These are phyloP conservation scores for Corvus hawaiiensis DNA, from an alignment of 2,113 vertebrate genomes.

Conservation along the genomic window DNA sequence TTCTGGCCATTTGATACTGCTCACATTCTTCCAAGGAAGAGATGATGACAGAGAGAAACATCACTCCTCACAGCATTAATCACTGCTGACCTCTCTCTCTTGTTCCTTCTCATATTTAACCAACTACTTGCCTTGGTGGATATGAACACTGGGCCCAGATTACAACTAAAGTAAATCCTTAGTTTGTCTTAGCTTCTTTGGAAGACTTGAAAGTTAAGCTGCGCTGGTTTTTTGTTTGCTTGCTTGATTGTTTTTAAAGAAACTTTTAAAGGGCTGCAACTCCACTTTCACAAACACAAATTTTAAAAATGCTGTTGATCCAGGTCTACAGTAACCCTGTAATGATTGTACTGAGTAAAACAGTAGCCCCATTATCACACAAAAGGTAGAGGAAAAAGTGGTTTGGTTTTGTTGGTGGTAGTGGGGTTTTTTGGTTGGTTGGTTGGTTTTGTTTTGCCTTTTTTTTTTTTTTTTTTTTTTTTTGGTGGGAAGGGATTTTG, in stretches of 20 bases:
- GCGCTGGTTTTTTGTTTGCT: too few relatives aligned
- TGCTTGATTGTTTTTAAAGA: background rate
- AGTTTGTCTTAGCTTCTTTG: background rate
- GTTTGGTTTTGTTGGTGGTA: rapidly evolving
- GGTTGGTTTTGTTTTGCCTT: background rate
- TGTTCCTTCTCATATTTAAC: background rate
- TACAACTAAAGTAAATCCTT: background rate
- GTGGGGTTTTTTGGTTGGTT: rapidly evolving
- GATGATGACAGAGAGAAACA: background rate
- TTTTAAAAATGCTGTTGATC: background rate
- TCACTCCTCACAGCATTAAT: background rate
- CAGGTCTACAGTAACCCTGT: background rate
- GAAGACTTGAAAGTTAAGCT: background rate
- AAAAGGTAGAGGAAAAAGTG: background rate
- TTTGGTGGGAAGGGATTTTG: background rate
- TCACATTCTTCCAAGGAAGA: background rate
- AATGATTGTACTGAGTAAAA: background rate
- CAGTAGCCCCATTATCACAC: background rate
- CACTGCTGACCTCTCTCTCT: background rate
- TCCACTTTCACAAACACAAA: background rate
- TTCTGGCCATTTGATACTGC: background rate
- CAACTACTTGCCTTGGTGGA: background rate
- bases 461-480: background rate
- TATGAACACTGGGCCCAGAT: background rate
- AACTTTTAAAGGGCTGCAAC: background rate